Percentiles rank a stretch among this genome's conserved stretches.
Conservation (phyloP, 1,140 invertebrate species). For the Nephila pilipes region DNA sequence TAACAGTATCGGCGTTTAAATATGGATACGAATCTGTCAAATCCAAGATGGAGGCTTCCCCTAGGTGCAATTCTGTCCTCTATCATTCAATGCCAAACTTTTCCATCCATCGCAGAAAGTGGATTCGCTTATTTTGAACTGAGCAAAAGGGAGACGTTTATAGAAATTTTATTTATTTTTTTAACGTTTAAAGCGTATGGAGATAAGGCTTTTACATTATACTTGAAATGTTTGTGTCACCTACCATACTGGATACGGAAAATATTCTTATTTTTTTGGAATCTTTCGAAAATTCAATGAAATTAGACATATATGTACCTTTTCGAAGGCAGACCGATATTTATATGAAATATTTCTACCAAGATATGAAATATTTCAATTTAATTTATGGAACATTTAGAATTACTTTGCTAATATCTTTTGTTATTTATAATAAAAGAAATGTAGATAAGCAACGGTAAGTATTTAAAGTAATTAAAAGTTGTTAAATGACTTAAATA, state of each 20-base stretch:
- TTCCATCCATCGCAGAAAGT: slow-evolving; percentile 41
- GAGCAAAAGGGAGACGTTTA: neutral
- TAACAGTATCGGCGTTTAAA: slow-evolving; percentile 57
- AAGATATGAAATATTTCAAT: too few species aligned
- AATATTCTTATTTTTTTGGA: neutral
- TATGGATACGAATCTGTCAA: slow-evolving; percentile 69
- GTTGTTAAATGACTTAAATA: too few species aligned
- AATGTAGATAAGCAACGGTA: too few species aligned
- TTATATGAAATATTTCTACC: too few species aligned
- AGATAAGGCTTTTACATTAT: slow-evolving; percentile 8
- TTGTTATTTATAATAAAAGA: too few species aligned
- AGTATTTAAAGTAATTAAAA: too few species aligned
- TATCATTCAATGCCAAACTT: slow-evolving; percentile 64
- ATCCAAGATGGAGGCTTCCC: slow-evolving; percentile 51
- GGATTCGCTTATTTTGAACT: slow-evolving; percentile 1
- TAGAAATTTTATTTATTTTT: neutral
- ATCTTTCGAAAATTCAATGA: neutral
- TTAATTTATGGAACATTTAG: too few species aligned
- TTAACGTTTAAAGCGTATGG: neutral
- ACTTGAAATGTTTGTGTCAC: slow-evolving; percentile 2
- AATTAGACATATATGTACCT: neutral
- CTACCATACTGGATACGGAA: neutral
- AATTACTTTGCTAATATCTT: too few species aligned
- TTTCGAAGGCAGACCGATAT: neutral
- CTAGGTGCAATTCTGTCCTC: slow-evolving; percentile 51